Evolutionary conservation across 2,113 vertebrate genomes (phyloP).

Genomic region (Plestiodon gilberti): DNA sequence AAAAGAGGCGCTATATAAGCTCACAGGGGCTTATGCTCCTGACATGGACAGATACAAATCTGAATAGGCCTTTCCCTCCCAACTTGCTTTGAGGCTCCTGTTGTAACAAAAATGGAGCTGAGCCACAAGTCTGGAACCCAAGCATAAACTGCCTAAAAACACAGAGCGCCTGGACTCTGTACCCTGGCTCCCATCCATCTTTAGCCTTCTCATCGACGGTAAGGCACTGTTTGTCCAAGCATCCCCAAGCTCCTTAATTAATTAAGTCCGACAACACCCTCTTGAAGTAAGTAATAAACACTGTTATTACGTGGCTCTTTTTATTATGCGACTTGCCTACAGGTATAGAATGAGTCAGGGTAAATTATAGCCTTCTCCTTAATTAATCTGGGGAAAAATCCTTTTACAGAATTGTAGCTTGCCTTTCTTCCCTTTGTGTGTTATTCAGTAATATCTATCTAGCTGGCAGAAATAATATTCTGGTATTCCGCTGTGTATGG

Average conservation of each 20-base stretch:
- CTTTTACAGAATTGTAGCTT: not conserved
- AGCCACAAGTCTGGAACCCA: not conserved
- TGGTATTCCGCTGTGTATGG: not conserved
- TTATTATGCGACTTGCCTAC: not conserved
- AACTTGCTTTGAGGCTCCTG: not conserved
- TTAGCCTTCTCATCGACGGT: not conserved
- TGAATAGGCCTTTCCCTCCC: not conserved
- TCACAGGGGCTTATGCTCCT: not conserved
- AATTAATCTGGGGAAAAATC: not conserved
- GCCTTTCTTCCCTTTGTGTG: not conserved
- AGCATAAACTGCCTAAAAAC: not conserved
- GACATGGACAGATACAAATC: not conserved
- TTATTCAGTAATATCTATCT: not conserved
- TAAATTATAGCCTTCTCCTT: not conserved
- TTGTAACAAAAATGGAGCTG: not conserved
- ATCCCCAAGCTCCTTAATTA: conserved; percentile 5
- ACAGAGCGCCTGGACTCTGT: conserved; percentile 3
- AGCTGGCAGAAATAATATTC: not conserved
- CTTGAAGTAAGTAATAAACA: not conserved
- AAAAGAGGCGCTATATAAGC: not conserved
- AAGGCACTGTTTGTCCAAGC: conserved; percentile 13
- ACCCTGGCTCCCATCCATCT: not conserved
- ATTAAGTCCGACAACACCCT: not conserved
- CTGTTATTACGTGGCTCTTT: not conserved
- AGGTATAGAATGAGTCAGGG: not conserved